phyloP scores from a whole-genome alignment of 2,888 invertebrate genomes.

The Zele albiditarsus region DNA sequence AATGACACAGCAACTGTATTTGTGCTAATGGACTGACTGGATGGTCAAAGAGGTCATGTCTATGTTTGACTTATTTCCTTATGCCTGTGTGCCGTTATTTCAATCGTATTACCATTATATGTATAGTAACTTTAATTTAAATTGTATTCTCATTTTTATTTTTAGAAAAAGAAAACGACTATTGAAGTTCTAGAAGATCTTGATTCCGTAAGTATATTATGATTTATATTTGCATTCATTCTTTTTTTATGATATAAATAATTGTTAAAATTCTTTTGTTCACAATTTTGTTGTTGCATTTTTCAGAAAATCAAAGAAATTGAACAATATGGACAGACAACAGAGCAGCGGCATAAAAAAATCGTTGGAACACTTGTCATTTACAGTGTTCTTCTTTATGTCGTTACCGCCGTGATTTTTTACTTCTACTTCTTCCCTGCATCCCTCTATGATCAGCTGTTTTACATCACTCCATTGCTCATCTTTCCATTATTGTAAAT shows the following conservation, averaged over 20 bases:
- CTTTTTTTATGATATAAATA: constrained; percentile 16
- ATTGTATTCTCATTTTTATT: constrained; percentile 47
- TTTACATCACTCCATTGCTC: constrained; percentile 86
- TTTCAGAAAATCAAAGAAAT: constrained; percentile 83
- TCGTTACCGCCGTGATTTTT: constrained; percentile 82
- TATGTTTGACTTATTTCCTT: constrained; percentile 32
- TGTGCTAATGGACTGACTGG: constrained; percentile 36
- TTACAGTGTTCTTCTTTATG: constrained; percentile 81
- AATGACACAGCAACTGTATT: constrained; percentile 54
- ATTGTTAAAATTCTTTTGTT: constrained; percentile 15
- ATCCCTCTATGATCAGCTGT: constrained; percentile 81
- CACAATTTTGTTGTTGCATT: constrained; percentile 39
- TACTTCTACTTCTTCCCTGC: constrained; percentile 88
- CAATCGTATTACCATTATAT: background rate
- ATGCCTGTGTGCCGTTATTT: background rate
- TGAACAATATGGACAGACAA: constrained; percentile 85
- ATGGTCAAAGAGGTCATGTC: constrained; percentile 39
- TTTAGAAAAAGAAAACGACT: constrained; percentile 77
- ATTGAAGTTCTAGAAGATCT: constrained; percentile 80
- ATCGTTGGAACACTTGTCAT: constrained; percentile 86
- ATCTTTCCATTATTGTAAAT: constrained; percentile 90
- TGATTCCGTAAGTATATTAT: constrained; percentile 75
- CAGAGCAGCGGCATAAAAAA: constrained; percentile 86
- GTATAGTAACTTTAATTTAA: background rate
- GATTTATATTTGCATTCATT: constrained; percentile 14